phyloP scores from a whole-genome alignment of 2,113 vertebrate species.

The Apaloderma vittatum region DNA sequence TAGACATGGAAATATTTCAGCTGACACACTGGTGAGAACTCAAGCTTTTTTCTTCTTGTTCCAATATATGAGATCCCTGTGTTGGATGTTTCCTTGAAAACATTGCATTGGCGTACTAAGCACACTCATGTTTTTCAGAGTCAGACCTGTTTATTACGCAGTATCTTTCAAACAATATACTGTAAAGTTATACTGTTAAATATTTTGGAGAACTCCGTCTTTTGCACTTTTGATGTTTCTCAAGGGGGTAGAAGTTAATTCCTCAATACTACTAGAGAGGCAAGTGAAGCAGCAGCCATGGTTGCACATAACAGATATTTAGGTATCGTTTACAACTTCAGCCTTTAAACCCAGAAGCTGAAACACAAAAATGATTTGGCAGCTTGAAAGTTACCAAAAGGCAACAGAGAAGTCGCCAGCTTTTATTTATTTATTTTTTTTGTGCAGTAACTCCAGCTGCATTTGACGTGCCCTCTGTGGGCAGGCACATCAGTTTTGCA shows the following conservation, averaged over 20 bases:
- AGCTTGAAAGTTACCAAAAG: neutral
- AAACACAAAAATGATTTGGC: neutral
- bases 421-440: neutral
- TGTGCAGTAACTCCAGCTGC: neutral
- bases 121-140: neutral
- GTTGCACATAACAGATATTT: neutral
- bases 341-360: neutral
- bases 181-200: neutral
- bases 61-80: neutral
- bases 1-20: neutral
- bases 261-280: neutral
- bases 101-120: neutral
- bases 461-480: rapidly evolving
- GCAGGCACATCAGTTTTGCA: neutral
- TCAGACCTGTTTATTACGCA: neutral
- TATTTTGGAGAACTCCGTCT: neutral
- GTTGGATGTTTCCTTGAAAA: neutral
- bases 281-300: neutral
- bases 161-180: neutral
- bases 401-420: neutral
- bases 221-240: neutral
- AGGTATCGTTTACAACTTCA: neutral
- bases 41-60: neutral
- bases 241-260: neutral
- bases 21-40: neutral